Evolutionary conservation across 2,888 invertebrate species (phyloP).

Genomic region (Macrophya alboannulata): DNA sequence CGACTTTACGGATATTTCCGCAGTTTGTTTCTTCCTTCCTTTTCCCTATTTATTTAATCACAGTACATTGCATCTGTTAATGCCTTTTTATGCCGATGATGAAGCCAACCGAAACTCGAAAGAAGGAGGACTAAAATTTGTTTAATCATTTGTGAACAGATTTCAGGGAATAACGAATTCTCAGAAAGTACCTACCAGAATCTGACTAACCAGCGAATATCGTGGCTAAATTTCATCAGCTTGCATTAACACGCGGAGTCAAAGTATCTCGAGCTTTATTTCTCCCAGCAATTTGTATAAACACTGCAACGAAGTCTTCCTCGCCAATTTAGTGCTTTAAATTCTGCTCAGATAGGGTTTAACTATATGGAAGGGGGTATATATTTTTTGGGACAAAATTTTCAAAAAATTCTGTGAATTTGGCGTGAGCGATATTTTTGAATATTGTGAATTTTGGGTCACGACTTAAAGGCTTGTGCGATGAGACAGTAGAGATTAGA

Average conservation of each 20-base stretch:
- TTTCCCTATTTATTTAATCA: background rate
- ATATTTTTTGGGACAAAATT: too few species aligned
- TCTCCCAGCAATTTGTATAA: background rate
- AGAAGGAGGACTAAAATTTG: background rate
- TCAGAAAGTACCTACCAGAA: background rate
- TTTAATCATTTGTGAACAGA: conserved; percentile 5
- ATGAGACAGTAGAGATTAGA: too few species aligned
- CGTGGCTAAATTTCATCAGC: background rate
- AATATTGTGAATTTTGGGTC: too few species aligned
- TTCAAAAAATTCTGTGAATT: too few species aligned
- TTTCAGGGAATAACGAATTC: background rate
- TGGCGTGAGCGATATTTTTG: too few species aligned
- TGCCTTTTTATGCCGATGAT: background rate
- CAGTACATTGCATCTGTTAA: background rate
- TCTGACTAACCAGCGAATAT: background rate
- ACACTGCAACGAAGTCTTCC: background rate
- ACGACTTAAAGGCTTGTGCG: too few species aligned
- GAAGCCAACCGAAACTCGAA: background rate
- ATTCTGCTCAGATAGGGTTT: background rate
- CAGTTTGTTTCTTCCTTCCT: background rate
- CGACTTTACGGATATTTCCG: background rate
- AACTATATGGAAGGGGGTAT: too few species aligned
- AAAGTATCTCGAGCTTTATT: background rate
- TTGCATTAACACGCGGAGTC: background rate
- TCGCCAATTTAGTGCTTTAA: background rate